Conservation (phyloP, 2,797 vertebrate genomes). For the Emydoidea blandingii region DNA sequence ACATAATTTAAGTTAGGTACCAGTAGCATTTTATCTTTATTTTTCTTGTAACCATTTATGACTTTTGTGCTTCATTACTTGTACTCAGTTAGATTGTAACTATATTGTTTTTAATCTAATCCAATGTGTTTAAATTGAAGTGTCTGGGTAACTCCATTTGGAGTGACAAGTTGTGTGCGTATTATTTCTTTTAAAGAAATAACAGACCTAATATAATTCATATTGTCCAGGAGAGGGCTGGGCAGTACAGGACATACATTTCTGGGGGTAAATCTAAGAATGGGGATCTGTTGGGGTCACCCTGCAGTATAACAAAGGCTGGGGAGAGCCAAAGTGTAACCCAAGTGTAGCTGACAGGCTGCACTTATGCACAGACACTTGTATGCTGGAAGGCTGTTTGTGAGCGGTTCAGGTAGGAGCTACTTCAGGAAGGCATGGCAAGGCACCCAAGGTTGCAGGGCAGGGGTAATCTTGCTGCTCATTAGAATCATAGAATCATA, state of each 20-base stretch:
- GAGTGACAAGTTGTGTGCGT: neutral
- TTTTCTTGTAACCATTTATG: neutral
- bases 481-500: too few species aligned
- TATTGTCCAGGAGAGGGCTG: neutral
- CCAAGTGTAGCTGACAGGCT: neutral
- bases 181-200: neutral
- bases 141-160: neutral
- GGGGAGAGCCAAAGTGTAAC: neutral
- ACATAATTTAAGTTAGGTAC: neutral
- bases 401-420: neutral
- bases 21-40: neutral
- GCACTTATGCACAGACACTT: neutral
- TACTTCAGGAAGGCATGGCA: neutral
- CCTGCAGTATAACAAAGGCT: neutral
- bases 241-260: neutral
- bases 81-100: neutral
- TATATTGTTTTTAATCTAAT: neutral
- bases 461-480: neutral
- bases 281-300: neutral
- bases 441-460: neutral
- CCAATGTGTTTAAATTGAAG: neutral
- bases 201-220: neutral
- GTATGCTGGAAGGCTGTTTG: neutral
- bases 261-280: neutral
- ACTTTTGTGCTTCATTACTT: neutral